Conservation (phyloP, 1,140 invertebrate species). For the Penaeus chinensis region DNA sequence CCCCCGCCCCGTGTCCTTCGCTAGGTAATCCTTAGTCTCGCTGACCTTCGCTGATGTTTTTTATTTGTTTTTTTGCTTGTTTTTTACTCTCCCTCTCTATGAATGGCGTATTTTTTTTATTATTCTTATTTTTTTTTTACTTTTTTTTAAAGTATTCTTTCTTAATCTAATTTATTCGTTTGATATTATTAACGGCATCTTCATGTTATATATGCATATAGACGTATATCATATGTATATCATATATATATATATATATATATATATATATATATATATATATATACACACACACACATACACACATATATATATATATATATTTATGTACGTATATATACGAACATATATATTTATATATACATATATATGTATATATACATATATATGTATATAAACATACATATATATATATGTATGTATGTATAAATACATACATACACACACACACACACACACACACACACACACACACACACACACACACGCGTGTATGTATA, state of each 20-base stretch:
- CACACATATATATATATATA: not conserved
- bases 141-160: no score
- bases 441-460: not conserved
- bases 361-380: not conserved
- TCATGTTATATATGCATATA: not conserved
- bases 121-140: no score
- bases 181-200: not conserved
- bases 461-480: no score
- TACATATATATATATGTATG: not conserved
- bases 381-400: not conserved
- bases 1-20: no score
- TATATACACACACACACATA: not conserved
- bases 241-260: not conserved
- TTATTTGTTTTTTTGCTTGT: no score
- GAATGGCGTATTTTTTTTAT: no score
- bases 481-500: not conserved
- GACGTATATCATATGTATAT: not conserved
- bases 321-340: not conserved
- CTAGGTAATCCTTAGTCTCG: no score
- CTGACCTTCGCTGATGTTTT: no score
- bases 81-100: no score
- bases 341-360: not conserved
- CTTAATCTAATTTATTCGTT: not conserved
- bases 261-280: slow-evolving; percentile 5
- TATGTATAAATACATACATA: slow-evolving; percentile 5